phyloP scores from a whole-genome alignment of 2,113 vertebrate species.

The Cebus imitator region DNA sequence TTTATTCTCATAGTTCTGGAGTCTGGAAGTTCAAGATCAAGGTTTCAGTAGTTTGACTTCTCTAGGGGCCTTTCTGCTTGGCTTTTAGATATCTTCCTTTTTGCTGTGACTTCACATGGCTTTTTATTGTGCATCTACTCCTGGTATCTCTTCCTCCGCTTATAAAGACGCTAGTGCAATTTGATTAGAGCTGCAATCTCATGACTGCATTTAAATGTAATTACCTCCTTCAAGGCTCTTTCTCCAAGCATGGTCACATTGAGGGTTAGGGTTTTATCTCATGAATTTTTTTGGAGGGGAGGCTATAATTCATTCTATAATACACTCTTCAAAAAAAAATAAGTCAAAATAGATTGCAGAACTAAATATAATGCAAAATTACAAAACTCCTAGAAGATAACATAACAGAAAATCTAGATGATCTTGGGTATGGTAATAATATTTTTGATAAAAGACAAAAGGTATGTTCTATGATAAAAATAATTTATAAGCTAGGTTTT shows the following conservation, averaged over 20 bases:
- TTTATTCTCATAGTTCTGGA: not conserved
- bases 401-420: not conserved
- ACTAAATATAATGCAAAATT: not conserved
- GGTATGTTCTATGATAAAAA: not conserved
- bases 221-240: not conserved
- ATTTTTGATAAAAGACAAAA: not conserved
- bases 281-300: not conserved
- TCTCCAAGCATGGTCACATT: not conserved
- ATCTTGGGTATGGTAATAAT: not conserved
- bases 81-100: not conserved
- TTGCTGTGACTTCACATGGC: not conserved
- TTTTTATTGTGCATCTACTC: not conserved
- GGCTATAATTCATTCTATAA: not conserved
- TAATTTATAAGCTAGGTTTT: not conserved
- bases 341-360: not conserved
- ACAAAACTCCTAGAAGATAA: not conserved
- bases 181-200: not conserved
- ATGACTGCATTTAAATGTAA: not conserved
- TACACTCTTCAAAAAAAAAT: not conserved
- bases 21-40: not conserved
- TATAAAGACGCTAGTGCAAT: not conserved
- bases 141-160: not conserved
- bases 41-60: not conserved
- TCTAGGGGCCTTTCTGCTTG: not conserved
- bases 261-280: not conserved